Percentiles rank a stretch among this genome's conserved stretches.
phyloP scores from a whole-genome alignment of 2,797 vertebrate genomes.

The Hydrophis major region DNA sequence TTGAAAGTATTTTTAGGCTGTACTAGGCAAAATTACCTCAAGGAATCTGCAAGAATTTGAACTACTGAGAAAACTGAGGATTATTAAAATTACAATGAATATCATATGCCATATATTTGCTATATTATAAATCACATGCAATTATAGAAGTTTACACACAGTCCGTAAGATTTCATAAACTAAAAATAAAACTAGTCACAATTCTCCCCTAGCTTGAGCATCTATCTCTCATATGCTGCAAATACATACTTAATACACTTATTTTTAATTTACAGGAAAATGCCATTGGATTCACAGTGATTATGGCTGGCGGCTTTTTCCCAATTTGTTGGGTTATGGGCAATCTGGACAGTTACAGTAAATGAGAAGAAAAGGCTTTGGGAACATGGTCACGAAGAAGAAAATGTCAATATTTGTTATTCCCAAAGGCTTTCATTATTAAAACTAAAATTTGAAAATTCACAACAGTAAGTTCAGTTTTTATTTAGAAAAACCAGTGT shows the following conservation, averaged over 20 bases:
- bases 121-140: background rate
- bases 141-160: no score
- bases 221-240: background rate
- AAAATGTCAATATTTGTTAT: background rate
- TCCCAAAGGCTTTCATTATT: background rate
- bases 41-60: background rate
- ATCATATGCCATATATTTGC: background rate
- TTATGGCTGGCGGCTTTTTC: constrained; percentile 61
- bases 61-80: background rate
- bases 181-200: background rate
- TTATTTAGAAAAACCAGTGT: background rate
- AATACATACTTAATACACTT: background rate
- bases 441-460: background rate
- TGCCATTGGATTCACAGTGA: constrained; percentile 23
- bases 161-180: background rate
- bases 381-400: background rate
- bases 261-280: constrained; percentile 55
- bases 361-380: fast-evolving
- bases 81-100: background rate
- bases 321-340: constrained; percentile 77
- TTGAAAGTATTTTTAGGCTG: background rate
- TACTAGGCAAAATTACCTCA: background rate
- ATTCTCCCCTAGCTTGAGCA: background rate
- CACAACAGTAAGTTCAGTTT: background rate
- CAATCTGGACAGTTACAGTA: constrained; percentile 78